Conservation (phyloP, 2,888 invertebrate genomes). For the Osedax frankpressi region DNA sequence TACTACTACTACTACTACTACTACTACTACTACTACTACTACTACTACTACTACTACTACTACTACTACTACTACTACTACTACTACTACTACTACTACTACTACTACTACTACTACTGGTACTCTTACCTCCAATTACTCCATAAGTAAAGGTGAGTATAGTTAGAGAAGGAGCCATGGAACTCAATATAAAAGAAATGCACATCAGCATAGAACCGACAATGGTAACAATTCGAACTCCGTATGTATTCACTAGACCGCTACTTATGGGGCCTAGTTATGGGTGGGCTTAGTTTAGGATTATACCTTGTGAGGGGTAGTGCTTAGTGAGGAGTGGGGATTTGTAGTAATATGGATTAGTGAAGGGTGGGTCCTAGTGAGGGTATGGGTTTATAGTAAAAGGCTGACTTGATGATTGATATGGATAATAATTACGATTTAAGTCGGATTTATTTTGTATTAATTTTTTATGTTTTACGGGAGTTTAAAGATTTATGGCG, state of each 20-base stretch:
- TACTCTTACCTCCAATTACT: conserved; percentile 63
- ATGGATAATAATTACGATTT: too few species aligned
- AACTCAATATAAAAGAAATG: conserved; percentile 60
- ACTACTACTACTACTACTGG: neutral
- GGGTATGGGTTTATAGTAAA: too few species aligned
- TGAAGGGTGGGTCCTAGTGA: too few species aligned
- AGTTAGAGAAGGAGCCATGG: conserved; percentile 65
- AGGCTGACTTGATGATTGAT: too few species aligned
- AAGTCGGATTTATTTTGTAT: too few species aligned
- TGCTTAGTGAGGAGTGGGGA: too few species aligned
- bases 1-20: neutral
- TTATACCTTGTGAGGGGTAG: too few species aligned
- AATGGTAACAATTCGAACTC: conserved; percentile 76
- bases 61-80: neutral
- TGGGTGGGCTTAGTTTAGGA: too few species aligned
- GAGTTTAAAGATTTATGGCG: neutral
- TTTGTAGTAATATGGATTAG: too few species aligned
- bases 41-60: neutral
- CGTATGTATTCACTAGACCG: conserved; percentile 72
- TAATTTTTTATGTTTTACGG: too few species aligned
- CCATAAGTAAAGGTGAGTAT: conserved; percentile 72
- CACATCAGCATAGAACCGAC: conserved; percentile 63
- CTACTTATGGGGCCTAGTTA: conserved; percentile 88
- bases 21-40: neutral
- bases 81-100: neutral